phyloP scores from a whole-genome alignment of 2,113 vertebrate species.

The Gyps fulvus region DNA sequence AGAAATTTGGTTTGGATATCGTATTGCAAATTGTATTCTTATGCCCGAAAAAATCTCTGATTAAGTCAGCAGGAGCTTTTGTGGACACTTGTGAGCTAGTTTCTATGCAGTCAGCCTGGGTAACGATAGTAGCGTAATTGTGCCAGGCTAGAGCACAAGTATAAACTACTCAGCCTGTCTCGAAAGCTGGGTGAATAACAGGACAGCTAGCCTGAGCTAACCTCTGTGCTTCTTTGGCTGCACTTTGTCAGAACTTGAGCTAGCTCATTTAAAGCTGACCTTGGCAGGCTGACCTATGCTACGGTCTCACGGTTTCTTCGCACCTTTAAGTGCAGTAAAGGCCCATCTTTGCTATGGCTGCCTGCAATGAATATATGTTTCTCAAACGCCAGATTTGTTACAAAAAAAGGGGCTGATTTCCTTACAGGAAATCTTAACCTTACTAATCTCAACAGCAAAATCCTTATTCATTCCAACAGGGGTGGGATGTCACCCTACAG shows the following conservation, averaged over 20 bases:
- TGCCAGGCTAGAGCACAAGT: background rate
- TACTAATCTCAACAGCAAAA: background rate
- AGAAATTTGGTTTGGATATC: background rate
- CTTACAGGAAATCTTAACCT: background rate
- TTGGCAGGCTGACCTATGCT: background rate
- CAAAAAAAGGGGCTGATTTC: background rate
- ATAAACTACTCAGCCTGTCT: conserved; percentile 7
- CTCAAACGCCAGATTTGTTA: background rate
- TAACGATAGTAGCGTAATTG: background rate
- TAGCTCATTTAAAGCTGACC: background rate
- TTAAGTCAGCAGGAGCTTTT: background rate
- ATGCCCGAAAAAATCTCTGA: background rate
- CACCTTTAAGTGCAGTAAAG: background rate
- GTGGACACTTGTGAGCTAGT: background rate
- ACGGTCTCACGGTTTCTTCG: background rate
- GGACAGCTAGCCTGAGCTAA: conserved; percentile 12
- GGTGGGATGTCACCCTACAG: background rate
- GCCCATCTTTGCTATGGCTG: background rate
- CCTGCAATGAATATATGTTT: background rate
- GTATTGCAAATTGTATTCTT: background rate
- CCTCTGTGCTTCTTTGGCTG: conserved; percentile 12
- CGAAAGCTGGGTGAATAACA: background rate
- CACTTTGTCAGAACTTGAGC: background rate
- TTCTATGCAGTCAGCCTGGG: background rate
- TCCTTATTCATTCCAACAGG: background rate